Evolutionary conservation across 2,888 invertebrate genomes (phyloP), one percentile per base, ranked within the genome.

Genomic region (Drosophila neonasuta): DNA sequence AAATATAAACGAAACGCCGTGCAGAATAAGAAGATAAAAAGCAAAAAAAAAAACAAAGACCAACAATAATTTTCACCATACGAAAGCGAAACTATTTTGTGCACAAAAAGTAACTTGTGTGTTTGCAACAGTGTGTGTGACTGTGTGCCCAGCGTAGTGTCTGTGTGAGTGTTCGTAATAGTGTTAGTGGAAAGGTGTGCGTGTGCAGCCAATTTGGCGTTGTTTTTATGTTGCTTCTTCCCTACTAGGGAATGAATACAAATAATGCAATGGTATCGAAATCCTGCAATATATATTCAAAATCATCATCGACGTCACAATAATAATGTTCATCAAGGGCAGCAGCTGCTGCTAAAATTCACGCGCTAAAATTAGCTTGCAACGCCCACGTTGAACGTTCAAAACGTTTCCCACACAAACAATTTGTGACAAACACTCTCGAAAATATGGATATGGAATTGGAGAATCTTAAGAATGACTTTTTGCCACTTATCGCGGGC

Each of bases 381-480:
- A 24, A 51, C 60, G 42, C 42, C 34, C 30, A 45, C 52, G 34
- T 15, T 11, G 6, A 36, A 36, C 36, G 36, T 36, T 36, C 36
- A 11, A 36, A 36, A 30, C 44, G 24, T 24, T 10, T 10, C 17
- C 49, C 49, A 36, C 36, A 36, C 11, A 36, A 1, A 24, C 17
- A 24, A 49, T 60, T 65, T 24, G 24, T 24, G 24, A 24, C 20
- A 34, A 42, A 71, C 44, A 64, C 17, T 60, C 30, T 48, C 11
- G 70, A 69, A 58, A 36, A n/a, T 11, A 91, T 91, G 91, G 91
- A 91, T 78, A 78, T 91, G 68, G 91, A 90, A 62, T 77, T 91
- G 70, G 90, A 91, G 67, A 90, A 89, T 74, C 80, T 91, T 20
- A 91, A 91, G 71, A 90, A 83, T 72, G 91, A 91, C 74, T 91